Conservation (phyloP, 2,797 vertebrate species). For the Molossus molossus region DNA sequence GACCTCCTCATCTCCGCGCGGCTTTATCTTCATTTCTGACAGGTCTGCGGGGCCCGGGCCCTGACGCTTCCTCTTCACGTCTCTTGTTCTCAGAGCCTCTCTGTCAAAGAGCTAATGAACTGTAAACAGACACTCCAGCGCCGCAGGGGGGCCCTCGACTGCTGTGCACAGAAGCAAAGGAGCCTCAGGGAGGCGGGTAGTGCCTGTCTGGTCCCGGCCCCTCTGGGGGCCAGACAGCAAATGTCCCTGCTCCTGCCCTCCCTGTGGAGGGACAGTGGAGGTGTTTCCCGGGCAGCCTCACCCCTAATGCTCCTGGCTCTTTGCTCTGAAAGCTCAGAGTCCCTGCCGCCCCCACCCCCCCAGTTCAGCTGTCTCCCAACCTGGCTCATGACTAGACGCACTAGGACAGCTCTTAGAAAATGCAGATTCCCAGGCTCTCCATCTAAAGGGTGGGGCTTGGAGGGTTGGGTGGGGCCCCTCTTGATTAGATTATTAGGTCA, state of each 20-base stretch:
- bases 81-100: neutral
- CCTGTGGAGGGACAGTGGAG: neutral
- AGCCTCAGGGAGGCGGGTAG: neutral
- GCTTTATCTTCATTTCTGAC: slow-evolving; percentile 64
- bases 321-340: neutral
- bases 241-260: neutral
- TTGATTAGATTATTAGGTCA: too few relatives aligned
- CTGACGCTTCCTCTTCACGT: slow-evolving; percentile 60
- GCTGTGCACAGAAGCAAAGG: neutral
- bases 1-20: neutral
- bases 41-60: neutral
- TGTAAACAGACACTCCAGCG: slow-evolving; percentile 65
- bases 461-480: accelerated
- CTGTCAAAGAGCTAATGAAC: slow-evolving; percentile 79
- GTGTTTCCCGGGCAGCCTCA: neutral
- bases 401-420: neutral
- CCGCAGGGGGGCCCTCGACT: neutral
- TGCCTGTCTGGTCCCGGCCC: accelerated
- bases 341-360: neutral
- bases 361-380: neutral
- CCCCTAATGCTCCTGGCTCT: accelerated
- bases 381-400: neutral
- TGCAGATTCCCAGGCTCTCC: neutral
- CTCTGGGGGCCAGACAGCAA: accelerated
- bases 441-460: neutral